These are phyloP conservation scores for Tetrapedia diversipes DNA, from an alignment of 2,888 invertebrate species.

Conservation along the genomic window DNA sequence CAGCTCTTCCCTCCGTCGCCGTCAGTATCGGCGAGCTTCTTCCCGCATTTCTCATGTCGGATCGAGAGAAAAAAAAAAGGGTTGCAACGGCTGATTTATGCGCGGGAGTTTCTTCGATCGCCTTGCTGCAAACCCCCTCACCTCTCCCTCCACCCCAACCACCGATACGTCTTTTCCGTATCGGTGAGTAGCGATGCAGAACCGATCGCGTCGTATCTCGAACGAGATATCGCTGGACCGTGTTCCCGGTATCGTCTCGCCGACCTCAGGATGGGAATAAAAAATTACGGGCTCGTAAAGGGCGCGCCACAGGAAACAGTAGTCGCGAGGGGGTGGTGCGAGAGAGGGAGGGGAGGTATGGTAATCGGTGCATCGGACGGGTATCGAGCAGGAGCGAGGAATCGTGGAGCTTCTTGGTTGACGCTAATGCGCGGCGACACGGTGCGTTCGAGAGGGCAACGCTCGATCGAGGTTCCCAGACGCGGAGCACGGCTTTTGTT, in stretches of 20 bases:
- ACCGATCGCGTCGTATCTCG: slow-evolving; percentile 68
- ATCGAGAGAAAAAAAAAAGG: slow-evolving; percentile 66
- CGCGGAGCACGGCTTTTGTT: neutral
- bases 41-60: slow-evolving; percentile 63
- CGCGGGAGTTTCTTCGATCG: slow-evolving; percentile 51
- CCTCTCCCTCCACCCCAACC: neutral
- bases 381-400: neutral
- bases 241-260: slow-evolving; percentile 49
- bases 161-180: slow-evolving; percentile 39
- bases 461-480: neutral
- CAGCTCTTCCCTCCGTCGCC: slow-evolving; percentile 57
- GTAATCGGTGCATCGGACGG: slow-evolving; percentile 34
- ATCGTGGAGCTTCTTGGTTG: neutral
- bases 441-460: neutral
- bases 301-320: slow-evolving; percentile 47
- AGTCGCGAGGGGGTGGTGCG: slow-evolving; percentile 10
- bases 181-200: slow-evolving; percentile 61
- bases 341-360: slow-evolving; percentile 8
- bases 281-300: slow-evolving; percentile 34
- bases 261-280: slow-evolving; percentile 44
- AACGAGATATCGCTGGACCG: slow-evolving; percentile 61
- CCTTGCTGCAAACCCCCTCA: slow-evolving; percentile 26
- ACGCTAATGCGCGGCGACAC: neutral
- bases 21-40: slow-evolving; percentile 45
- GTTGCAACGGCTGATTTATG: slow-evolving; percentile 65